Evolutionary conservation across 1,140 invertebrate species (phyloP).

Genomic region (Pygmarrhopalites habei): DNA sequence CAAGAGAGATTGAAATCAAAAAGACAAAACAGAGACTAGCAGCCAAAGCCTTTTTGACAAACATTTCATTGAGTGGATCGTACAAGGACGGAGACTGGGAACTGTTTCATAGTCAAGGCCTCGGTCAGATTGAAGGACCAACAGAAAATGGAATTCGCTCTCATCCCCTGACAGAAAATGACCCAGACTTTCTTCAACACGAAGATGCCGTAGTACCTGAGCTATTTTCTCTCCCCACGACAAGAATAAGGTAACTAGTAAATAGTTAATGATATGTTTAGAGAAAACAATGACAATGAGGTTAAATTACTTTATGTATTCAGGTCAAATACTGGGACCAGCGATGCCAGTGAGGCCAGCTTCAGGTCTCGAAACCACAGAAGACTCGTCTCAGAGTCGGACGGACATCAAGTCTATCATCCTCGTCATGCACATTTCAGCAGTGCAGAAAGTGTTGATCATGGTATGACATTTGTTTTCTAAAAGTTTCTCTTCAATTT

Average conservation of each 20-base stretch:
- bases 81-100: constrained; percentile 59
- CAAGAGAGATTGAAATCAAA: too few relatives aligned
- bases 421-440: constrained; percentile 50
- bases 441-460: constrained; percentile 61
- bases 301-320: constrained; percentile 34
- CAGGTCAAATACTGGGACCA: constrained; percentile 55
- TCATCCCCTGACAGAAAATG: too few relatives aligned
- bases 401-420: constrained; percentile 7
- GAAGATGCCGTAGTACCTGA: too few relatives aligned
- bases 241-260: too few relatives aligned
- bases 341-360: constrained; percentile 41
- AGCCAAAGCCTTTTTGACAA: constrained; percentile 82
- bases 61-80: constrained; percentile 88
- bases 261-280: too few relatives aligned
- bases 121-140: background rate
- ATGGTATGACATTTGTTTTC: constrained; percentile 6
- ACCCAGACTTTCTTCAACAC: too few relatives aligned
- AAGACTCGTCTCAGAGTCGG: background rate
- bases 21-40: constrained; percentile 62
- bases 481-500: background rate
- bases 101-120: constrained; percentile 1
- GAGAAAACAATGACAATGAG: too few relatives aligned
- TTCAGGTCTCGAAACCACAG: background rate
- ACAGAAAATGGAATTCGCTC: too few relatives aligned
- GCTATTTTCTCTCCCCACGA: too few relatives aligned